Evolutionary conservation across 2,888 invertebrate species (phyloP), one percentile per base, ranked within the genome.

Genomic region (Sthenelais limicola): DNA sequence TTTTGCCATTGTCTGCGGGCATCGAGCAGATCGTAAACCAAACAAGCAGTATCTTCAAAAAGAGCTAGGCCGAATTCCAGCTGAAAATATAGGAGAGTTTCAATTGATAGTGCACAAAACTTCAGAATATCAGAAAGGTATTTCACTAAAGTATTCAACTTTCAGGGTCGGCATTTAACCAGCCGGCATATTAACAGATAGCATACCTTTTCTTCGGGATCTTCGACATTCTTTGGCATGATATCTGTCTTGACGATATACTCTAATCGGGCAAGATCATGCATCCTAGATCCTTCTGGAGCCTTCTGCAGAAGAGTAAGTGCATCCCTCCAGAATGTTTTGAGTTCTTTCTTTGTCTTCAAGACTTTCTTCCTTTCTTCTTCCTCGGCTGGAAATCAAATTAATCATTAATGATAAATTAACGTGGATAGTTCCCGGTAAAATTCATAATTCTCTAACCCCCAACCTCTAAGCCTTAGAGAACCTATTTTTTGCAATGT

Each of bases 21-120:
- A 79, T 87, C 86, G 38, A 85, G 78, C 62, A 87, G 71, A 74
- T 86, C 84, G 77, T 88, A 88, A 15, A 86, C 80, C 80, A 84
- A 80, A 68, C 82, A 82, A 30, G 88, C 86, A 12, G 86, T 77
- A 71, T 86, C 84, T 69, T 87, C 86, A 82, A 83, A 88, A 33
- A 88, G 33, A n/a, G 79, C 74, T 30, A 79, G 76, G 21, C 84
- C 83, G 79, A 83, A 84, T 71, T 80, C 78, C 32, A 74, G 74
- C 85, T 86, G 75, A n/a, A 80, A 7, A 58, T 5, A 3, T 38
- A 9, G 18, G 68, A 18, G 48, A 35, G 24, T 7, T n/a, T n/a
- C n/a, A n/a, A n/a, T n/a, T n/a, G n/a, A n/a, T n/a, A n/a, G n/a
- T n/a, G n/a, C n/a, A n/a, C n/a, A n/a, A n/a, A n/a, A n/a, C n/a